Percentiles rank a stretch among this genome's conserved stretches.
Conservation (phyloP, 2,113 vertebrate species). For the Eurypyga helias region DNA sequence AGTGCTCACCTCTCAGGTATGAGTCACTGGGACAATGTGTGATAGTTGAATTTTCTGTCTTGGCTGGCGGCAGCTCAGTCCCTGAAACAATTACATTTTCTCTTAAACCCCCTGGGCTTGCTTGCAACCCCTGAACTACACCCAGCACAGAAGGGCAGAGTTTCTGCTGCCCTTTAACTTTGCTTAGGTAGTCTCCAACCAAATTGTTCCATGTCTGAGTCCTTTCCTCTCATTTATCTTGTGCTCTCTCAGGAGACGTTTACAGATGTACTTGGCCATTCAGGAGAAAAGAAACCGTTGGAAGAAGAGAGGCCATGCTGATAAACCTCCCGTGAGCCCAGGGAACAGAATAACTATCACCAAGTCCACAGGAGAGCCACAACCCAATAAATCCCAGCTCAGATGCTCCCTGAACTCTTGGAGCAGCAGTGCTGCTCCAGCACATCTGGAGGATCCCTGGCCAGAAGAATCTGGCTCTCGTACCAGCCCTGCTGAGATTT, state of each 20-base stretch:
- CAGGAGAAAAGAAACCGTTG: background rate
- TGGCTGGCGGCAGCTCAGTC: background rate
- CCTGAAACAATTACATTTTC: conserved; percentile 29
- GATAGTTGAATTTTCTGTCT: background rate
- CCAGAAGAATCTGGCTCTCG: background rate
- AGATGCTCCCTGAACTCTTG: background rate
- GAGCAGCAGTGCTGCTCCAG: background rate
- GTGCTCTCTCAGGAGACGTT: background rate
- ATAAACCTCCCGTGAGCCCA: background rate
- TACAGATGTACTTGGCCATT: background rate
- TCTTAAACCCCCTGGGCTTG: background rate
- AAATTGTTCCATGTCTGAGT: background rate
- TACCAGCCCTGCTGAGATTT: background rate
- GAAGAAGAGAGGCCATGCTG: background rate
- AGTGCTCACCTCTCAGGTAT: background rate
- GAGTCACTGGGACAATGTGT: background rate
- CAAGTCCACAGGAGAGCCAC: background rate
- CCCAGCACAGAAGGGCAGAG: background rate
- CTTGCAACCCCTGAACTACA: background rate
- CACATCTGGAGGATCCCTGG: background rate
- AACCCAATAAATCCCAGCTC: background rate
- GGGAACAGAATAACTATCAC: background rate
- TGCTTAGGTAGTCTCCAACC: background rate
- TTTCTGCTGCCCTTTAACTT: background rate
- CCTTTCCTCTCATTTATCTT: background rate